phyloP scores from a whole-genome alignment of 2,113 vertebrate genomes.

The Chaetops frenatus region DNA sequence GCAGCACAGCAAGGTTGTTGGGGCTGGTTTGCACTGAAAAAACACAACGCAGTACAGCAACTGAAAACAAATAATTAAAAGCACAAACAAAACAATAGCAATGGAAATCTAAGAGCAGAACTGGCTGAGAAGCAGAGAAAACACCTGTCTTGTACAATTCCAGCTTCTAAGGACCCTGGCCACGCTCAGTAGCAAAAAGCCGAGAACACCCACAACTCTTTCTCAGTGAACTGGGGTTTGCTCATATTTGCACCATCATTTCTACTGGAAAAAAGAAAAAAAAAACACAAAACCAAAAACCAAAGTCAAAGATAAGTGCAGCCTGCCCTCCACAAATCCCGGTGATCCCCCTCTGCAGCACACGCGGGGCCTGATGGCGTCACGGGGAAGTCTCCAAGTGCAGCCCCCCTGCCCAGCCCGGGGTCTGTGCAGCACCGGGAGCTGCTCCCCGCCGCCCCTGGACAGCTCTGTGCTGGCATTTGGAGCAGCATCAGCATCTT shows the following conservation, averaged over 20 bases:
- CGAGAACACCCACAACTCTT: accelerated
- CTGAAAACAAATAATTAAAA: background rate
- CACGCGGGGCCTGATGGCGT: accelerated
- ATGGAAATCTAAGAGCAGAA: background rate
- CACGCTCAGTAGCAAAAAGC: background rate
- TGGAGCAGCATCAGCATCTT: background rate
- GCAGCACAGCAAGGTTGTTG: background rate
- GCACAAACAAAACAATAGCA: background rate
- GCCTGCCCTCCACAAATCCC: background rate
- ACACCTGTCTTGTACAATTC: background rate
- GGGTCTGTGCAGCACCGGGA: background rate
- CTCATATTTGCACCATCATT: background rate
- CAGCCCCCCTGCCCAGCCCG: background rate
- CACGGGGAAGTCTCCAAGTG: accelerated
- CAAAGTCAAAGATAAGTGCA: background rate
- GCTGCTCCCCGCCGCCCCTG: background rate
- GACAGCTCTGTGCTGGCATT: background rate
- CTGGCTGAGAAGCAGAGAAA: background rate
- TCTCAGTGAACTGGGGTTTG: background rate
- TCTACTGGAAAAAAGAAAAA: background rate
- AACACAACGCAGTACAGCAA: background rate
- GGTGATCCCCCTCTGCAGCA: background rate
- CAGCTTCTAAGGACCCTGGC: background rate
- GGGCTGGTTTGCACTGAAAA: background rate
- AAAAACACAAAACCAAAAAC: too few relatives aligned